phyloP scores from a whole-genome alignment of 2,797 vertebrate species.

The Sarcoramphus papa region DNA sequence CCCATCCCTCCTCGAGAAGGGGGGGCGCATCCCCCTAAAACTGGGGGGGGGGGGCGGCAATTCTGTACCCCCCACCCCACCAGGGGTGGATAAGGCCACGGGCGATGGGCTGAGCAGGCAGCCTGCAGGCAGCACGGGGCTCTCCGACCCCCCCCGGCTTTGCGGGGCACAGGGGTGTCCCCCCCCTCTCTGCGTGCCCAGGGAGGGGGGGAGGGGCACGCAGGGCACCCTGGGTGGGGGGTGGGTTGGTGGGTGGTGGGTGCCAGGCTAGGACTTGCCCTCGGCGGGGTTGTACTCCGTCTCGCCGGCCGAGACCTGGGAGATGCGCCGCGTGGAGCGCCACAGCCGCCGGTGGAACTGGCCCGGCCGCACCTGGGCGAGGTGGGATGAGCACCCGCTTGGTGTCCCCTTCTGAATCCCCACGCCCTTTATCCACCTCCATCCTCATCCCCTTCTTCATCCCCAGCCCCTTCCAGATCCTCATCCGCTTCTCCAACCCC shows the following conservation, averaged over 20 bases:
- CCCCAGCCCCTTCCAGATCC: not conserved
- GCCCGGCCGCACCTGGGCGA: constrained; percentile 82
- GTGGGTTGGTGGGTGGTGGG: not conserved
- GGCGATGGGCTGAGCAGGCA: not conserved
- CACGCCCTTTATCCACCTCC: accelerated
- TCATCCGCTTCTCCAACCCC: not conserved
- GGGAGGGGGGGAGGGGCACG: too few species aligned
- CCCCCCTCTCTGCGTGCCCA: too few species aligned
- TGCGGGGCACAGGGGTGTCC: not conserved
- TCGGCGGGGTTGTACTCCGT: constrained; percentile 86
- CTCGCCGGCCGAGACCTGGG: constrained; percentile 91
- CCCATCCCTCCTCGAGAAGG: accelerated
- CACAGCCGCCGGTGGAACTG: constrained; percentile 88
- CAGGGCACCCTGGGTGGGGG: not conserved
- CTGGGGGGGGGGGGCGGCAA: not conserved
- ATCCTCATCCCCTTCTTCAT: too few species aligned
- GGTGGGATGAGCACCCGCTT: not conserved
- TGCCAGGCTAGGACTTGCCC: constrained; percentile 10
- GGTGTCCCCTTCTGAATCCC: too few species aligned
- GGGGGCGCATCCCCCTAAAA: not conserved
- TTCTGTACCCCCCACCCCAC: not conserved
- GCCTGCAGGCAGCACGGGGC: not conserved
- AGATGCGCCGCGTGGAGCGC: constrained; percentile 88
- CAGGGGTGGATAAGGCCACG: not conserved
- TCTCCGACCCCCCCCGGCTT: not conserved